Evolutionary conservation across 2,888 invertebrate genomes (phyloP), one percentile per base, ranked within the genome.

Genomic region (Zygothrica quintamaculata): DNA sequence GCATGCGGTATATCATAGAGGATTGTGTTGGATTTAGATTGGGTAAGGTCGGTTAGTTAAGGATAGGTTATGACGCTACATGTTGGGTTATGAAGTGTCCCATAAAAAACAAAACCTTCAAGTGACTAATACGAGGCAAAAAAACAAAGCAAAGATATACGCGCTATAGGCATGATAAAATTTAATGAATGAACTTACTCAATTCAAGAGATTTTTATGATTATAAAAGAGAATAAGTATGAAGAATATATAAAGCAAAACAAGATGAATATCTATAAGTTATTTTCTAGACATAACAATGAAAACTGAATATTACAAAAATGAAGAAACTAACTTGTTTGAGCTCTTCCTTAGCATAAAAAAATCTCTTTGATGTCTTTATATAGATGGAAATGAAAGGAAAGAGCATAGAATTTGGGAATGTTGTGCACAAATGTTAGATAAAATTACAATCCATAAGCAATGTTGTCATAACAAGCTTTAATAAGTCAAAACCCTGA

Each of bases 31-130:
- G 31, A 36, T 46, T 44, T 47, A 31, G 46, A 56, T 42, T 60
- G 37, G 50, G 39, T 22, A 48, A 29, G 43, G 34, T 42, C 46
- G 56, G 44, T 51, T 43, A 47, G 29, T 58, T 48, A 46, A 50
- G 82, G 51, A 57, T 61, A 65, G 84, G 67, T 82, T 82, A 65
- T 59, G 60, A 47, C 52, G 33, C 31, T 18, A 39, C 51, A 31
- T 43, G 71, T 57, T 43, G 47, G 57, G 72, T 58, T 74, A 68
- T 65, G 50, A 72, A 72, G 86, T 86, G 86, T 84, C 84, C 55
- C 65, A 82, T 70, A 65, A 75, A 65, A 75, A 31, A n/a, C 31
- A n/a, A 31, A 31, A 31, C 31, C 31, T 31, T 31, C 31, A n/a
- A 31, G 31, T 31, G 31, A n/a, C 2, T 3, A 22, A 22, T 22